Base-by-base conservation (phyloP, 2,797 vertebrate genomes). In the Miichthys miiuy region DNA sequence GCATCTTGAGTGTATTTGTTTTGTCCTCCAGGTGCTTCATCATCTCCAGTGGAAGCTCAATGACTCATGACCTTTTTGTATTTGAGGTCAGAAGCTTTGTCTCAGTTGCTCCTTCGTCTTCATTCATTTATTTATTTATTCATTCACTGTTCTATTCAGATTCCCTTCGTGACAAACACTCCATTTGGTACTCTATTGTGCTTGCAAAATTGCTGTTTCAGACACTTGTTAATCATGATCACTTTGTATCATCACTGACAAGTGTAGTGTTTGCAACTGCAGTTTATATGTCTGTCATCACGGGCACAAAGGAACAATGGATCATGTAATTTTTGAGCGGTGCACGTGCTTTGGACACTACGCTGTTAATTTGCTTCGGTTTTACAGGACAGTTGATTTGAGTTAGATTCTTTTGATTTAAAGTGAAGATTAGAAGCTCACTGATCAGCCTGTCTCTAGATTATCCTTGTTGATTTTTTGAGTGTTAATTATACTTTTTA, bases 161-260 rank as follows among this genome's bases (percentile, higher is more conserved):
- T 9, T 34, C 14, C 8, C 38, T 50, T 20, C 16, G 41, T 44
- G 41, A 48, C 41, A 65, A 60, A 13, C 21, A 14, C 21, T 27
- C 2, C 34, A 60, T 8, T 10, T 14, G 42, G 13, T 16, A 17
- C 30, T 23, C 11, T 23, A 0, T 41, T 47, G 54, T 20, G 27
- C 27, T 65, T 8, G 11, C 38, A 67, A 48, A 42, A 60, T 41
- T 50, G 30, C 9, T 2, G 6, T 69, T 74, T 60, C 10, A 12
- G 7, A 70, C 54, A 18, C 2, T 64, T 41, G 17, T 63, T 25
- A 25, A 65, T 75, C 52, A 61, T 71, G n/a, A 52, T 72, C 8
- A 60, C 60, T 70, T 60, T 58, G 38, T 16, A 25, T 58, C 25
- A 74, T 52, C n/a, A 5, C 23, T 21, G 56, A 61, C 56, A 14